phyloP scores from a whole-genome alignment of 2,113 vertebrate species.

The Sylvilagus bachmani region DNA sequence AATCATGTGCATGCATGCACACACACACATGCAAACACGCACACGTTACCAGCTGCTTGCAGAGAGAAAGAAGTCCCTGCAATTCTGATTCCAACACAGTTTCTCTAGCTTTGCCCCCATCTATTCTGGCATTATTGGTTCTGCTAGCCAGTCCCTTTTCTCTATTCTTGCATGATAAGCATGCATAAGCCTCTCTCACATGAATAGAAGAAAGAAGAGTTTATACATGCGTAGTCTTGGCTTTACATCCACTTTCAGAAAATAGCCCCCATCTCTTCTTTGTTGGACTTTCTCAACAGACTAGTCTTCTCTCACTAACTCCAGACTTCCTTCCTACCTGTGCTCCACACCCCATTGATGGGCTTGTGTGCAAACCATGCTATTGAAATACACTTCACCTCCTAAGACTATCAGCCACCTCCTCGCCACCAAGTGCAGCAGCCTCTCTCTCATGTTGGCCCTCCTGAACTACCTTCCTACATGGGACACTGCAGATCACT shows the following conservation, averaged over 20 bases:
- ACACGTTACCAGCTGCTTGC: not conserved
- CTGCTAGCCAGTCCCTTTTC: not conserved
- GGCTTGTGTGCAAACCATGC: not conserved
- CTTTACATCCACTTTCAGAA: not conserved
- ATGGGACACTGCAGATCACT: not conserved
- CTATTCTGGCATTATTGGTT: not conserved
- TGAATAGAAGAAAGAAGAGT: not conserved
- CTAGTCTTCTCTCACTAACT: not conserved
- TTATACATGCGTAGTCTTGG: not conserved
- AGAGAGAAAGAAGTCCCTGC: not conserved
- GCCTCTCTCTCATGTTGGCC: not conserved
- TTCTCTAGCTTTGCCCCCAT: not conserved
- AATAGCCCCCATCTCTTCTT: not conserved
- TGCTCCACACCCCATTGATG: not conserved
- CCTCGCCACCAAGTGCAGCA: not conserved
- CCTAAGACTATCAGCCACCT: not conserved
- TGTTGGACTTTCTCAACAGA: not conserved
- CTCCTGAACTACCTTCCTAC: not conserved
- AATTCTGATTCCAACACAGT: not conserved
- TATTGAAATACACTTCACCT: not conserved
- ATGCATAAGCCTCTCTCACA: not conserved
- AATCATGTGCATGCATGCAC: not conserved
- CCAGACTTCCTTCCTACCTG: fast-evolving
- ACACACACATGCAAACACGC: not conserved
- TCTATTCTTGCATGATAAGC: not conserved